Conservation (phyloP, 2,888 invertebrate genomes). For the Gortyna flavago region DNA sequence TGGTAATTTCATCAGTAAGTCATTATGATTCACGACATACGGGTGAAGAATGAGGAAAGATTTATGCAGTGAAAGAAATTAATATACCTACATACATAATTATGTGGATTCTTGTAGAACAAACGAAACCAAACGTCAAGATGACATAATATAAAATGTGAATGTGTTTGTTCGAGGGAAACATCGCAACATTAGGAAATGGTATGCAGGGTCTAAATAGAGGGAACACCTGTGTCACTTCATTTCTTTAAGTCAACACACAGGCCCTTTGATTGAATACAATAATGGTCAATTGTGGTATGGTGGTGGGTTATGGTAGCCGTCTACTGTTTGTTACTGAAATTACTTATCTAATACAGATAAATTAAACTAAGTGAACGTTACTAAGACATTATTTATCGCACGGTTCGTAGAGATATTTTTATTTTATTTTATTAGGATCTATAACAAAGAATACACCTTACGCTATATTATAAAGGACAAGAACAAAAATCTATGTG, state of each 20-base stretch:
- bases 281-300: slow-evolving; percentile 46
- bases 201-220: slow-evolving; percentile 77
- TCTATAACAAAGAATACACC: too few relatives aligned
- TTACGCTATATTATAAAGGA: too few relatives aligned
- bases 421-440: too few relatives aligned
- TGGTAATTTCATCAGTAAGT: slow-evolving; percentile 43
- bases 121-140: slow-evolving; percentile 56
- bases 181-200: slow-evolving; percentile 69
- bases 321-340: not conserved
- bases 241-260: slow-evolving; percentile 64
- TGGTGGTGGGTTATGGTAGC: not conserved
- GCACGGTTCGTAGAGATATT: not conserved
- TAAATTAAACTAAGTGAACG: slow-evolving; percentile 2
- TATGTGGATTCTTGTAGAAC: slow-evolving; percentile 52
- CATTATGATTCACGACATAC: slow-evolving; percentile 38
- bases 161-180: slow-evolving; percentile 64
- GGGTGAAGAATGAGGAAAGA: slow-evolving; percentile 26
- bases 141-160: slow-evolving; percentile 73
- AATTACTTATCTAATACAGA: slow-evolving; percentile 10
- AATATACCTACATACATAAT: slow-evolving; percentile 28
- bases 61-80: slow-evolving; percentile 40
- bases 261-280: slow-evolving; percentile 60
- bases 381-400: not conserved
- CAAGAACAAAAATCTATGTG: too few relatives aligned
- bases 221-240: slow-evolving; percentile 78